Conservation (phyloP, 1,140 invertebrate genomes). For the Cotesia chilonis region DNA sequence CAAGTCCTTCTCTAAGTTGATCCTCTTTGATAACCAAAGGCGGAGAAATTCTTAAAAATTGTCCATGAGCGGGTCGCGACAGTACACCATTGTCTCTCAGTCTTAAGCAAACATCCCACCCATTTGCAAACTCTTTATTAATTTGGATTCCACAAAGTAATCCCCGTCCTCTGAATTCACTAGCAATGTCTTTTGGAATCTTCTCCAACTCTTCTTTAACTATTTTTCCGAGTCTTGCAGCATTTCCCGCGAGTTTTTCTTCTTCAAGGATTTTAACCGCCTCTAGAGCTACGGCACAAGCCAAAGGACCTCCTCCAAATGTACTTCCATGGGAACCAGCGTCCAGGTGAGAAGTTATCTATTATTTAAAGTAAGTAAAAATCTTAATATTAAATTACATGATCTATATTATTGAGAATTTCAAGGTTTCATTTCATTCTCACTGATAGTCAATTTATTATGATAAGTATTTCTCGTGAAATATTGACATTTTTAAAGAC, state of each 20-base stretch:
- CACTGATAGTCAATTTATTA: no score
- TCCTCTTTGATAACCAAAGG: slow-evolving; percentile 74
- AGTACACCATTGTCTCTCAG: slow-evolving; percentile 76
- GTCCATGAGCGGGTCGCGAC: slow-evolving; percentile 81
- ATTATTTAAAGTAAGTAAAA: not conserved
- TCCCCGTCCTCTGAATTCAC: slow-evolving; percentile 76
- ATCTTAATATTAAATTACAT: no score
- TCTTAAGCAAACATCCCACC: slow-evolving; percentile 76
- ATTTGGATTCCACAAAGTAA: slow-evolving; percentile 82
- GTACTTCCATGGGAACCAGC: slow-evolving; percentile 87
- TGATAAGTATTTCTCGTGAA: no score
- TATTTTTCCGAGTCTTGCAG: slow-evolving; percentile 73
- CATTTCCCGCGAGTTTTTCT: slow-evolving; percentile 80
- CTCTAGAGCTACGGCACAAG: slow-evolving; percentile 72
- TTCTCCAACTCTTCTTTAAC: slow-evolving; percentile 71
- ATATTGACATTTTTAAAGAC: no score
- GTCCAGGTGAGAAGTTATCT: slow-evolving; percentile 77
- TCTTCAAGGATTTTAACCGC: slow-evolving; percentile 73
- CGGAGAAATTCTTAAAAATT: slow-evolving; percentile 79
- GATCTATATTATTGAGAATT: no score
- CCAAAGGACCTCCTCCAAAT: slow-evolving; percentile 86
- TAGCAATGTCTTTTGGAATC: slow-evolving; percentile 72
- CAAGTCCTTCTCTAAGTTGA: slow-evolving; percentile 71
- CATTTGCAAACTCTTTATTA: slow-evolving; percentile 71
- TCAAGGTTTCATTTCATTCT: no score